A percentile compares a stretch with the other conserved stretches of the same genome.
Evolutionary conservation across 92 coral and sea anemone genomes (phyloP).

Genomic region (Blastomussa wellsi): DNA sequence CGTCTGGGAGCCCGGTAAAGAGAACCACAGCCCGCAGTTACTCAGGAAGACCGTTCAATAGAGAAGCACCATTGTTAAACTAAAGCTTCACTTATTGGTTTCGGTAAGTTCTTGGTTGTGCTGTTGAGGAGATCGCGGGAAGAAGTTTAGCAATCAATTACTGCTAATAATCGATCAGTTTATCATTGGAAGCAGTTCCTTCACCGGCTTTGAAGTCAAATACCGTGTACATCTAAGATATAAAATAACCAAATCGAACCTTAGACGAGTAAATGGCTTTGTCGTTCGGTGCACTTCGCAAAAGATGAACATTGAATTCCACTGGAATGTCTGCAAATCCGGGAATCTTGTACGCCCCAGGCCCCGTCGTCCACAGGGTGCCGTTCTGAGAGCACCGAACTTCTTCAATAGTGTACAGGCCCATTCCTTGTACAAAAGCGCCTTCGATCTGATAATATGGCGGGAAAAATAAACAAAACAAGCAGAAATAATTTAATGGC

Average conservation of each 20-base stretch:
- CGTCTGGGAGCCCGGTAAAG: too few species aligned
- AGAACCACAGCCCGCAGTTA: too few species aligned
- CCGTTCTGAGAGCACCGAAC: slow-evolving; percentile 68
- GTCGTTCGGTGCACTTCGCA: slow-evolving; percentile 74
- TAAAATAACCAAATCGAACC: slow-evolving; percentile 19
- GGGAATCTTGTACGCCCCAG: slow-evolving; percentile 82
- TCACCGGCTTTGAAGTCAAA: too few species aligned
- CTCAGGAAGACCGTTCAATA: too few species aligned
- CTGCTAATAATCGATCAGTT: too few species aligned
- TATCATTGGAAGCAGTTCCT: too few species aligned
- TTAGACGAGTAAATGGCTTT: slow-evolving; percentile 72
- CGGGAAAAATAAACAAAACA: background rate
- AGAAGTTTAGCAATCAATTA: too few species aligned
- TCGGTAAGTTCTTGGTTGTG: too few species aligned
- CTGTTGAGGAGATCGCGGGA: too few species aligned
- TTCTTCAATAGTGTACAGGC: slow-evolving; percentile 72
- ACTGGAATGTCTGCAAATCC: slow-evolving; percentile 78
- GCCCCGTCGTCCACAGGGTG: slow-evolving; percentile 67
- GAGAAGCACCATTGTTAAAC: too few species aligned
- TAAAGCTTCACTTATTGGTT: too few species aligned
- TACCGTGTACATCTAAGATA: too few species aligned
- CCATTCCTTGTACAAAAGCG: slow-evolving; percentile 70
- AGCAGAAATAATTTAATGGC: background rate
- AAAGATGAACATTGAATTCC: slow-evolving; percentile 68
- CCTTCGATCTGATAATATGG: slow-evolving; percentile 65